Base-by-base conservation (phyloP, 23 tunicate species). In the Oikopleura albicans region DNA sequence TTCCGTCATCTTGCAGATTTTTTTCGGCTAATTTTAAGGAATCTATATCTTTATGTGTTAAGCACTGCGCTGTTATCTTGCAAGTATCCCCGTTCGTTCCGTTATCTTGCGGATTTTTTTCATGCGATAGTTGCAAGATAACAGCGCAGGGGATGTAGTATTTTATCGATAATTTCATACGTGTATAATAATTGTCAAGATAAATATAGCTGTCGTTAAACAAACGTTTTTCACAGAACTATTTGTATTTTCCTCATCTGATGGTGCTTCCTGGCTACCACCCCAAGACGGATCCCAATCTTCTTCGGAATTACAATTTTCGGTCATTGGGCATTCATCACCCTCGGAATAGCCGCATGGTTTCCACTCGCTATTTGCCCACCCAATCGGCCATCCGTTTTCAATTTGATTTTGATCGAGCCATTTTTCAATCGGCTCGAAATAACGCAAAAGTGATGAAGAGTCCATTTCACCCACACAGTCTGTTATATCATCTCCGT, bases 351-450 rank as follows among this genome's bases (percentile, higher is more conserved):
- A 49, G 12, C 63, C 63, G 22, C 63, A 49, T 49, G 63, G 63
- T 49, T 49, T 49, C 63, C 63, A 49, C 63, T 22, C 22, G 63
- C 16, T 49, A 22, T 8, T 22, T 12, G 12, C 63, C 63, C 63
- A 49, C 22, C 63, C 63, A 8, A 49, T 22, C 16, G 63, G 63
- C 12, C 22, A 49, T 8, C 22, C 22, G 63, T 49, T 49, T 49
- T 12, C 63, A 49, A 22, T 49, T 49, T 49, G 63, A 8, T 49
- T 12, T 22, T 12, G 22, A 49, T 49, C 63, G 12, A 71, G 31
- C 79, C 92, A 89, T 35, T 39, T 85, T 1, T 66, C 75, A 37
- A 89, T 37, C 0, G 92, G 92, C 40, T 84, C 85, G 40, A 89
- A 89, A 40, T 89, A 89, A 59, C 83, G 83, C 41, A 83, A 85